A percentile compares a stretch with the other conserved stretches of the same genome.
Evolutionary conservation across 2,888 invertebrate genomes (phyloP).

Genomic region (Ethmia dodecea): DNA sequence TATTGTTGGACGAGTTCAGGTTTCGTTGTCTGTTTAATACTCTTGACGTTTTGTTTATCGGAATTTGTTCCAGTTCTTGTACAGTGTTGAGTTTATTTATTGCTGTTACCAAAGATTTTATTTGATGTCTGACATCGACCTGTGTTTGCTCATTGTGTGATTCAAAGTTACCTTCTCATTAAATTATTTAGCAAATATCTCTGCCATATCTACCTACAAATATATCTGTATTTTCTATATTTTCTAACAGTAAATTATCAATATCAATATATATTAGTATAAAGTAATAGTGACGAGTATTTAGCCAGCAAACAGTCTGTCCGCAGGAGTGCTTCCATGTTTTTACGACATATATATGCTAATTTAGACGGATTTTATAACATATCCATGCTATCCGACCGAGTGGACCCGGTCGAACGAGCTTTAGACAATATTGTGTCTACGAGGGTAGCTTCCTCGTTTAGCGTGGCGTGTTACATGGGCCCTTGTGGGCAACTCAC

Average conservation of each 20-base stretch:
- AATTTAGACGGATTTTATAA: conserved; percentile 64
- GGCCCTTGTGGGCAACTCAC: no score
- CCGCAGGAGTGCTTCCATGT: conserved; percentile 75
- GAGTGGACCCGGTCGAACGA: conserved; percentile 29
- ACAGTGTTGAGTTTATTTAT: conserved; percentile 11
- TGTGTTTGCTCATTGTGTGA: conserved; percentile 6
- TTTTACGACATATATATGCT: conserved; percentile 65
- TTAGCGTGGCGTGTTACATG: not conserved
- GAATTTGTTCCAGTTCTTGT: conserved; percentile 5
- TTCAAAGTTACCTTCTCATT: conserved; percentile 3
- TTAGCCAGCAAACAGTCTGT: conserved; percentile 71
- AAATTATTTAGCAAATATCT: not conserved
- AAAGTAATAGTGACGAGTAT: conserved; percentile 27
- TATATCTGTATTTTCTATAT: conserved; percentile 1
- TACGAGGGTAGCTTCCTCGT: conserved; percentile 15
- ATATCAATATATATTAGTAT: conserved; percentile 17
- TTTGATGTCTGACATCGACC: conserved; percentile 14
- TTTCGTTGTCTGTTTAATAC: conserved; percentile 12
- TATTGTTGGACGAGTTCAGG: conserved; percentile 5
- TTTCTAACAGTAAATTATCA: conserved; percentile 8
- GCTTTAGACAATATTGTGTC: conserved; percentile 58
- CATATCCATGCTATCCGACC: conserved; percentile 25
- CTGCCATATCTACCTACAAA: not conserved
- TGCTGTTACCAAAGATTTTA: conserved; percentile 12
- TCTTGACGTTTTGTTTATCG: conserved; percentile 9